Base-by-base conservation (phyloP, 92 coral and sea anemone genomes). In the Epizoanthus illoricatus region DNA sequence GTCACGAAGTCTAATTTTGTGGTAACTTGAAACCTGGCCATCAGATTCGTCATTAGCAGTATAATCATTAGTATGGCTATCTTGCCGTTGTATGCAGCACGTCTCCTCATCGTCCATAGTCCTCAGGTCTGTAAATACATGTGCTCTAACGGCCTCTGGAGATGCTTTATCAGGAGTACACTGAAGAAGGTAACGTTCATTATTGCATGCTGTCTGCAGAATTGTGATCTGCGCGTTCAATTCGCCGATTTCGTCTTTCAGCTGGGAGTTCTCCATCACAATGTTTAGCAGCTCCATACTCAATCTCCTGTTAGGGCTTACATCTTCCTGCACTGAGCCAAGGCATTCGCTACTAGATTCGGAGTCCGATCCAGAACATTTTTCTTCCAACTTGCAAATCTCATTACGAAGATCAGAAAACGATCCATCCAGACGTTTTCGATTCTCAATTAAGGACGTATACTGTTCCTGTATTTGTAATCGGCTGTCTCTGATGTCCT, bases 331-430 rank as follows among this genome's bases (percentile, higher is more conserved):
- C 15, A 2, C 45, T 33, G 40, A 0, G 21, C 24, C 24, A 1
- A 20, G 19, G 3, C 19, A 43, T 15, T 78, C 61, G 39, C 24
- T 15, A 39, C 33, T 33, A 43, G 23, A 5, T 16, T 63, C 69
- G 13, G 55, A n/a, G 39, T 78, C 71, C 15, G 82, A 64, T 20
- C 59, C 71, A 6, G 70, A 64, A 7, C 82, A 78, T 11, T 64
- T 78, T 78, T 12, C 82, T 16, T 63, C 82, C 18, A 43, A 33
- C 60, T 21, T 78, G 19, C 71, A 78, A 62, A 78, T 64, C 65
- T 78, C 82, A 20, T 78, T 63, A 58, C 65, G 82, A 64, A 78
- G 82, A 63, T 78, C 82, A 64, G 72, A 40, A 41, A 78, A 78
- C 28, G 82, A 78, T 45, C 82, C 82, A 11, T 78, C 82, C 4